Percentiles rank a stretch among this genome's conserved stretches.
These are phyloP conservation scores for Drosophila anomelani DNA, from an alignment of 2,888 invertebrate genomes.

Conservation along the genomic window DNA sequence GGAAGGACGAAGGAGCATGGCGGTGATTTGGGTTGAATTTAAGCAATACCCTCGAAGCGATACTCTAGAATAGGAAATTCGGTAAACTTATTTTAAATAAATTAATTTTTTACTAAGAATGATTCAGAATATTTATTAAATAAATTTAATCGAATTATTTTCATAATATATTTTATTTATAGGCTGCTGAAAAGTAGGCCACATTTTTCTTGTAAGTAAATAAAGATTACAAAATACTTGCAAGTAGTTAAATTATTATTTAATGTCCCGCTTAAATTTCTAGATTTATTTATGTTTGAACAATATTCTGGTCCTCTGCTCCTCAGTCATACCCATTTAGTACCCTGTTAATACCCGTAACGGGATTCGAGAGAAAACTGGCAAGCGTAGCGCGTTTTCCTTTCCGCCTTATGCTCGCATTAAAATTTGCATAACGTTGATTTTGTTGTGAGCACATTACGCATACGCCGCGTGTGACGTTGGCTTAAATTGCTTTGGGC, in stretches of 20 bases:
- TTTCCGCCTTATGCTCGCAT: slow-evolving; percentile 59
- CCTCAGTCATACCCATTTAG: background rate
- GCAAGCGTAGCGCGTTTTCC: slow-evolving; percentile 42
- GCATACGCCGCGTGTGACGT: slow-evolving; percentile 54
- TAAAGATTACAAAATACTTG: background rate
- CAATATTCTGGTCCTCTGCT: no score
- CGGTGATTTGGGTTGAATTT: slow-evolving; percentile 28
- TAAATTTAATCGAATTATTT: background rate
- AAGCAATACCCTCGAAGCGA: slow-evolving; percentile 25
- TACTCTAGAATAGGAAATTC: background rate
- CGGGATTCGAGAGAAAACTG: slow-evolving; percentile 37
- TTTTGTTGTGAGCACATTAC: slow-evolving; percentile 55
- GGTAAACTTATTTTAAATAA: background rate
- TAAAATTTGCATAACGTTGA: slow-evolving; percentile 73
- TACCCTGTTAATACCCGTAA: slow-evolving; percentile 16
- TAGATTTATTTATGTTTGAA: no score
- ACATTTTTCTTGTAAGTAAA: background rate
- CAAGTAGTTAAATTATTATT: no score
- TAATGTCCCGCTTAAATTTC: background rate
- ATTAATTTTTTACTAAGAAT: no score
- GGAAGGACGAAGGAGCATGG: slow-evolving; percentile 15
- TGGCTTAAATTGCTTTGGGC: slow-evolving; percentile 41
- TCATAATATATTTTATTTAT: background rate
- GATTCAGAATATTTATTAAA: background rate
- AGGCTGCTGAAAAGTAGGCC: background rate